Percentiles rank a stretch among this genome's conserved stretches.
These are phyloP conservation scores for Ips typographus DNA, from an alignment of 1,140 invertebrate genomes.

Conservation along the genomic window DNA sequence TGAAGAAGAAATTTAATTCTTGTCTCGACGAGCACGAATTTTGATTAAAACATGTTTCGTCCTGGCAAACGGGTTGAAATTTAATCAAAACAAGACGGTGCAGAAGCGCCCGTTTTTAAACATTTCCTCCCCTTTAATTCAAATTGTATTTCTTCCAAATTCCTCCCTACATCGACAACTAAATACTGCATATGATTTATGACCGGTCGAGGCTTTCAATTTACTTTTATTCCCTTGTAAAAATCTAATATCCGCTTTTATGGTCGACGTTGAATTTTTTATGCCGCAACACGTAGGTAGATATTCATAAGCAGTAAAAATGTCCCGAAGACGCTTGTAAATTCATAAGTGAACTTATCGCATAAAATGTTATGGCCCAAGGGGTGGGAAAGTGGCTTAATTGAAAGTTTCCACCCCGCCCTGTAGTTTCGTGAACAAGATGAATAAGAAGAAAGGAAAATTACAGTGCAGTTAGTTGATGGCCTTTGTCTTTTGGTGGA, in stretches of 20 bases:
- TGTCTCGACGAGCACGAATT: conserved; percentile 2
- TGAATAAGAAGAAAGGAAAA: no score
- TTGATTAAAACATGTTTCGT: conserved; percentile 7
- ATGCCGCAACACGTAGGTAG: not conserved
- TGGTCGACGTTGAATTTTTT: not conserved
- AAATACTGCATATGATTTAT: conserved; percentile 15
- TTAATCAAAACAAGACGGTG: conserved; percentile 12
- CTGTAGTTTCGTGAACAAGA: no score
- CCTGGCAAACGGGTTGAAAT: conserved; percentile 3
- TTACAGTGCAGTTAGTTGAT: no score
- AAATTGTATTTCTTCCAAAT: not conserved
- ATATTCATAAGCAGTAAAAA: not conserved
- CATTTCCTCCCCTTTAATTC: not conserved
- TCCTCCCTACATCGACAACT: not conserved
- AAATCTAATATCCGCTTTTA: not conserved
- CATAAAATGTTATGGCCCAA: not conserved
- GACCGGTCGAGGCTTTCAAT: not conserved
- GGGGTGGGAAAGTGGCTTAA: not conserved
- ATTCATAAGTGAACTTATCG: not conserved
- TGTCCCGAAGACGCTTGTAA: not conserved
- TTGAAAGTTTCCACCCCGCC: not conserved
- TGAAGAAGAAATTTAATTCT: conserved; percentile 6
- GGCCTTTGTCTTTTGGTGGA: no score
- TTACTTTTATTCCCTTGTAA: not conserved
- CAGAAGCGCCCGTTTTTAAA: not conserved